Base-by-base conservation (phyloP, 2,113 vertebrate species). In the Saguinus imperator region DNA sequence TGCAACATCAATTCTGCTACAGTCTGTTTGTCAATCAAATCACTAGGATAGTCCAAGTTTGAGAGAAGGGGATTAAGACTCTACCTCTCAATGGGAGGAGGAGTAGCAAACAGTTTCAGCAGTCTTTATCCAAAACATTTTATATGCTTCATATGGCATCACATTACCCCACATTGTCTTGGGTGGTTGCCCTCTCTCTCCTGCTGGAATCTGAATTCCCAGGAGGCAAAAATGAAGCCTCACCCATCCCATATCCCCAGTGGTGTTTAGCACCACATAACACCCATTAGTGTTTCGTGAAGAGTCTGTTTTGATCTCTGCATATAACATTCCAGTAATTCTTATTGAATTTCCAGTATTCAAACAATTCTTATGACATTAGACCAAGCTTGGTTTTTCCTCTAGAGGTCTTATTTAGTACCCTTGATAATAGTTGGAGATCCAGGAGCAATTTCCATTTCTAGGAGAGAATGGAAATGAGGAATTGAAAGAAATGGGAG, bases 331-430 rank as follows among this genome's bases (percentile, higher is more conserved):
- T 68, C 52, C 29, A 23, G 32, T 7, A 86, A 55, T 48, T 58
- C 58, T 92, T 58, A 52, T 16, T 81, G 27, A 95, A 92, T 68
- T n/a, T 40, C 32, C 86, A 64, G 77, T 40, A 27, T n/a, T 37
- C 32, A 57, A 13, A 35, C 61, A 75, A 13, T 40, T 43, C 29
- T 76, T 32, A 87, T 58, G 70, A 48, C 12, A 14, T 17, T 27
- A 64, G 27, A 55, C 20, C 23, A 57, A 75, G 81, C 55, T 20
- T 9, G 9, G 14, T 29, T 75, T 79, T 80, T 68, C 32, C 14
- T 81, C 64, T 76, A 61, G 6, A 21, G 11, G 17, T 76, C 86
- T 75, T 68, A 6, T 80, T 68, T 43, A 23, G 35, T 35, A 50
- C 13, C 32, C 32, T 40, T 37, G 8, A 6, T 27, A 64, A 2